Evolutionary conservation across 2,888 invertebrate genomes (phyloP).

Genomic region (Torymus texanus): DNA sequence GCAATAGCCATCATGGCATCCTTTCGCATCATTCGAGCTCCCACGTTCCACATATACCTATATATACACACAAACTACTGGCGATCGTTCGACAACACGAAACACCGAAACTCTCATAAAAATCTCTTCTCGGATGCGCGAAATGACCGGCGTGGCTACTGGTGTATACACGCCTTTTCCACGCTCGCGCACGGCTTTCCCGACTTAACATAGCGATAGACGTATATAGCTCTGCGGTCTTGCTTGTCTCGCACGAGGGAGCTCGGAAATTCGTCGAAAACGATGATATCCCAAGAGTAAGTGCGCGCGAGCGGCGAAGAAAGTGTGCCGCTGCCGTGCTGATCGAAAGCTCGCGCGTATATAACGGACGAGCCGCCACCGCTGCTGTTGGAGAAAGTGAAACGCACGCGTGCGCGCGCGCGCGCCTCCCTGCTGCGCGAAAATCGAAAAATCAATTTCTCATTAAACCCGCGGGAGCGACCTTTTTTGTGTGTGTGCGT

Average conservation of each 20-base stretch:
- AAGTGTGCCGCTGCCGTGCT: conserved; percentile 39
- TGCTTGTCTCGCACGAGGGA: conserved; percentile 39
- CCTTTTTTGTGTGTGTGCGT: too few species aligned
- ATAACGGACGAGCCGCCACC: conserved; percentile 15
- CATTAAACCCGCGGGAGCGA: too few species aligned
- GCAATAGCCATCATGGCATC: too few species aligned
- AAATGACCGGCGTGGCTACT: background rate
- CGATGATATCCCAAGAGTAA: conserved; percentile 33
- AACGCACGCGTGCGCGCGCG: conserved; percentile 6
- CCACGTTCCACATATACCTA: too few species aligned
- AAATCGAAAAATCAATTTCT: conserved; percentile 35
- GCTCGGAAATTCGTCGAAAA: conserved; percentile 48
- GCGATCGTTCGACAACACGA: too few species aligned
- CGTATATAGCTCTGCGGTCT: background rate
- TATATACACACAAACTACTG: too few species aligned
- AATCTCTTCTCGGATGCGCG: background rate
- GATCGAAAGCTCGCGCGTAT: conserved; percentile 40
- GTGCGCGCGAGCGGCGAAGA: conserved; percentile 24
- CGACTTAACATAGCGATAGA: background rate
- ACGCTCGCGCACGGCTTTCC: conserved; percentile 32
- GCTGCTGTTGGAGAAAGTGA: conserved; percentile 42
- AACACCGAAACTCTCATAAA: conserved; percentile 1
- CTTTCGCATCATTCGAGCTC: too few species aligned
- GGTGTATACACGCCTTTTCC: conserved; percentile 6
- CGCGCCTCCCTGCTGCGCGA: conserved; percentile 9